These are phyloP conservation scores for Leucoraja ocellata DNA, from an alignment of 2,797 vertebrate species.

Conservation along the genomic window DNA sequence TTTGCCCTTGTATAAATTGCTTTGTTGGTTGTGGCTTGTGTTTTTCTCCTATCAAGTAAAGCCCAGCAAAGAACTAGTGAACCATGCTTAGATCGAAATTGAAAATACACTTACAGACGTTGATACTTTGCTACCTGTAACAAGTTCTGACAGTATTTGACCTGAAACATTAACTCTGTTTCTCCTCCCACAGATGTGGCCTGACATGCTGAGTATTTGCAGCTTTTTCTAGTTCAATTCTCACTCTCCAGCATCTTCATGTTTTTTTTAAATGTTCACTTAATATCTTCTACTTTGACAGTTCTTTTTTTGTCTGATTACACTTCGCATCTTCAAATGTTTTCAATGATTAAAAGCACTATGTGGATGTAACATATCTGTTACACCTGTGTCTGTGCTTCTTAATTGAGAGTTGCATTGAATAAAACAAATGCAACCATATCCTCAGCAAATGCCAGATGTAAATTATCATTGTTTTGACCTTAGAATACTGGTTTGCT, in stretches of 20 bases:
- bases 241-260: no score
- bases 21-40: background rate
- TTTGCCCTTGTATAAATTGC: background rate
- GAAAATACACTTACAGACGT: background rate
- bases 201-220: no score
- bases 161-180: no score
- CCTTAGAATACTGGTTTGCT: background rate
- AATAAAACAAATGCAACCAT: background rate
- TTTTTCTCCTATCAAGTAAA: background rate
- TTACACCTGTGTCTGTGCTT: no score
- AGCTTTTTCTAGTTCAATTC: no score
- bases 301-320: background rate
- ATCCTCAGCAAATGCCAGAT: background rate
- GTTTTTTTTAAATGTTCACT: no score
- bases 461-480: background rate
- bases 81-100: background rate
- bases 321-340: background rate
- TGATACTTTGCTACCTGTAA: background rate
- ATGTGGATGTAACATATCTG: no score
- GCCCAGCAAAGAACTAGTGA: background rate
- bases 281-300: background rate
- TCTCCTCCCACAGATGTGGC: no score
- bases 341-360: no score
- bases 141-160: no score
- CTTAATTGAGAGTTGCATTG: background rate